Conservation (phyloP, 2,797 vertebrate species). For the Chromis chromis region DNA sequence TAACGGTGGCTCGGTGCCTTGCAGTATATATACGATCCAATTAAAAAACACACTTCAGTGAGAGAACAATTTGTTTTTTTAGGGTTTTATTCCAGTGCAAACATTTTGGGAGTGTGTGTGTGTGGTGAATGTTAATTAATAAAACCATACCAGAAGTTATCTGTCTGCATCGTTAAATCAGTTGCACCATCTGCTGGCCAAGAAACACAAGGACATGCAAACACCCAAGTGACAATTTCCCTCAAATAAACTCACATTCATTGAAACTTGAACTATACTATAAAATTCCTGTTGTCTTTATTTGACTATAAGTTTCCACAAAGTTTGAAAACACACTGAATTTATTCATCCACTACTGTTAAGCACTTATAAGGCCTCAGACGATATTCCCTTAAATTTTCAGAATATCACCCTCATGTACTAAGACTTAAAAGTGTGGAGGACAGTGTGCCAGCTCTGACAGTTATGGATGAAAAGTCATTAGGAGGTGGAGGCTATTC, state of each 20-base stretch:
- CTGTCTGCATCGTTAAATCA: slow-evolving; percentile 20
- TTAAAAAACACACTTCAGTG: slow-evolving; percentile 19
- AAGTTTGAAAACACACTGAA: slow-evolving; percentile 18
- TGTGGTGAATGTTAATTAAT: slow-evolving; percentile 58
- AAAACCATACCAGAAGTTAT: slow-evolving; percentile 25
- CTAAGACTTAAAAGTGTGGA: slow-evolving; percentile 84
- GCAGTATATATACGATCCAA: neutral
- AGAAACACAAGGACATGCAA: neutral
- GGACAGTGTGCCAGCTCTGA: slow-evolving; percentile 47
- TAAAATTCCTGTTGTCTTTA: neutral
- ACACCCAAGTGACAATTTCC: neutral
- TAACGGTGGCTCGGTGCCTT: neutral
- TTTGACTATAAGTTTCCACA: neutral
- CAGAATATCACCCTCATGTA: slow-evolving; percentile 89
- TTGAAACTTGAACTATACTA: neutral
- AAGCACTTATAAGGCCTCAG: slow-evolving; percentile 86
- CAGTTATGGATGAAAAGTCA: slow-evolving; percentile 43
- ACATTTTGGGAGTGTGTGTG: slow-evolving; percentile 30
- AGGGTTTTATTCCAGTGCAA: slow-evolving; percentile 66
- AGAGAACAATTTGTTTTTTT: slow-evolving; percentile 22
- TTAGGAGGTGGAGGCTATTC: slow-evolving; percentile 46
- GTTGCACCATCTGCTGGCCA: slow-evolving; percentile 78
- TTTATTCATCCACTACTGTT: slow-evolving; percentile 70
- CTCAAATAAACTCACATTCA: neutral
- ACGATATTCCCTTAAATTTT: slow-evolving; percentile 82